phyloP scores from a whole-genome alignment of 2,113 vertebrate species.

The Callocephalon fimbriatum region DNA sequence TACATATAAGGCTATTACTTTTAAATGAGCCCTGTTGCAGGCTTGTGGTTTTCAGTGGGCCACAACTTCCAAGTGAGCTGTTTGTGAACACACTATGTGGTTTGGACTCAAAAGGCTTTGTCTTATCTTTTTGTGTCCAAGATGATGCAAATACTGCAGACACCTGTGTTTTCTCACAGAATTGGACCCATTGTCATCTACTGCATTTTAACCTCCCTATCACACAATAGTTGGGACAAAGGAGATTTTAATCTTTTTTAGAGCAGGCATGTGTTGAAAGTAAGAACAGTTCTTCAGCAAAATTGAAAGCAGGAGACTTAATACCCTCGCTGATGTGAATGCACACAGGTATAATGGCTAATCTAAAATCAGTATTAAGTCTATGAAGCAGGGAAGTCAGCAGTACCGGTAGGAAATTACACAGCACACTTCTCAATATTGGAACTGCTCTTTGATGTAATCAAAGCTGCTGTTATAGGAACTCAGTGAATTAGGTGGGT shows the following conservation, averaged over 20 bases:
- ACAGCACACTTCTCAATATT: neutral
- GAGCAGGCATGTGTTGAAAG: neutral
- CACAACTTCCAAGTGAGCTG: neutral
- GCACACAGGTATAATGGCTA: neutral
- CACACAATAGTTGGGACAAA: fast-evolving
- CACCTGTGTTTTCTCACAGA: neutral
- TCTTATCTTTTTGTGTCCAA: neutral
- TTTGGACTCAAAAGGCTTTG: neutral
- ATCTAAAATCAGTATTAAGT: neutral
- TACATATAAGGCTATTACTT: neutral
- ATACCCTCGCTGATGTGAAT: neutral
- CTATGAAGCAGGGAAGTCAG: neutral
- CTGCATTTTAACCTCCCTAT: neutral
- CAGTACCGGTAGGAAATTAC: neutral
- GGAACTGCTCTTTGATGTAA: neutral
- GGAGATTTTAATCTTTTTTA: neutral
- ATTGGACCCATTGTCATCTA: neutral
- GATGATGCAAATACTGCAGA: neutral
- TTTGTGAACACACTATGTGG: fast-evolving
- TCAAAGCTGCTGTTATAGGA: neutral
- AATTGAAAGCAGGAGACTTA: neutral
- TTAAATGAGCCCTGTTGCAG: neutral
- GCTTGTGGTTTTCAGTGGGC: fast-evolving
- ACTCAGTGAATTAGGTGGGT: neutral
- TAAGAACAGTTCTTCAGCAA: neutral